Conservation (phyloP, 2,888 invertebrate species). For the Microdon myrmicae region DNA sequence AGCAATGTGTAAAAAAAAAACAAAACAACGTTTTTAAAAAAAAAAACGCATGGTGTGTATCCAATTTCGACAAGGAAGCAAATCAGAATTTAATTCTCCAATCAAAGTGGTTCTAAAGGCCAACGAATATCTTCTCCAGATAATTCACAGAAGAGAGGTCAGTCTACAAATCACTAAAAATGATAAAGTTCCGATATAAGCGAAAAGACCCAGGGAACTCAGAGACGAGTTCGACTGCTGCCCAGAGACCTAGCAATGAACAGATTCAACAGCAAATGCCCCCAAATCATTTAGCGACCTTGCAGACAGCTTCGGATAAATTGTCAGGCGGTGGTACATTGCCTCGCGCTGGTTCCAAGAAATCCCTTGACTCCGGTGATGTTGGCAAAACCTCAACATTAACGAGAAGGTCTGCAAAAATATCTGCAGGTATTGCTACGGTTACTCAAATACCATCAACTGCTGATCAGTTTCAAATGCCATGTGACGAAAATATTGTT, state of each 20-base stretch:
- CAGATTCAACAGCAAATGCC: constrained; percentile 34
- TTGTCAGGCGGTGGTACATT: constrained; percentile 57
- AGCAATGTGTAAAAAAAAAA: too few species aligned
- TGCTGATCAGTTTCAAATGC: constrained; percentile 32
- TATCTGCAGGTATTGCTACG: constrained; percentile 42
- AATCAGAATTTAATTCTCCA: too few species aligned
- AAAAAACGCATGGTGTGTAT: too few species aligned
- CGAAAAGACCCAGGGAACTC: constrained; percentile 69
- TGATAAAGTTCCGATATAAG: constrained; percentile 77
- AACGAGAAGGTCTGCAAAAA: constrained; percentile 55
- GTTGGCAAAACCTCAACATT: constrained; percentile 61
- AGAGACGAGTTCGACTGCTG: constrained; percentile 32
- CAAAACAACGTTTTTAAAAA: too few species aligned
- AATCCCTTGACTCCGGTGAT: constrained; percentile 55
- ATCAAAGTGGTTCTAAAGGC: too few species aligned
- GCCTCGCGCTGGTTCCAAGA: constrained; percentile 62
- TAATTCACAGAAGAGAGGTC: too few species aligned
- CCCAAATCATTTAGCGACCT: constrained; percentile 13
- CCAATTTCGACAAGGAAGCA: too few species aligned
- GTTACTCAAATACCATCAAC: constrained; percentile 46
- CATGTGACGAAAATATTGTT: constrained; percentile 48
- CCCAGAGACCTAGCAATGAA: constrained; percentile 32
- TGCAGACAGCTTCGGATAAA: constrained; percentile 55
- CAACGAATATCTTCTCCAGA: too few species aligned
- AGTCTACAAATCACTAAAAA: too few species aligned